Conservation (phyloP, 2,113 vertebrate genomes). For the Burhinus oedicnemus region DNA sequence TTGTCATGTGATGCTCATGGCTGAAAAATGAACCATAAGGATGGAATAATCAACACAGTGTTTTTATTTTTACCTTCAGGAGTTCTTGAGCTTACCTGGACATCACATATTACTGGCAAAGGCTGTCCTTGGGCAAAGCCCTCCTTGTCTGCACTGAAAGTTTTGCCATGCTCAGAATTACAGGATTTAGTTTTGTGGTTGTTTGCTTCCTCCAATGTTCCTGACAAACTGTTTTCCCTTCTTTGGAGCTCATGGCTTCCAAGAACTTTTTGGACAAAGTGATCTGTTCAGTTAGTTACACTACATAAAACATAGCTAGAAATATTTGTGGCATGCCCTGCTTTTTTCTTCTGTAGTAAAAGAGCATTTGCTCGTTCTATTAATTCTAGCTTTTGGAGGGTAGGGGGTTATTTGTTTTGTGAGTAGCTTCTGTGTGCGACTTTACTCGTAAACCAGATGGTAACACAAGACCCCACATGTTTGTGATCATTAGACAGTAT, state of each 20-base stretch:
- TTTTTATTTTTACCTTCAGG: neutral
- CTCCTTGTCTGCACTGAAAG: neutral
- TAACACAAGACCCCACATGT: slow-evolving; percentile 54
- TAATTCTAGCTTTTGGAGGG: slow-evolving; percentile 56
- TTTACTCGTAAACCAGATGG: slow-evolving; percentile 71
- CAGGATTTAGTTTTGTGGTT: neutral
- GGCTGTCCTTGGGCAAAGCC: neutral
- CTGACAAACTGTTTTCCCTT: neutral
- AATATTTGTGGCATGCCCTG: neutral
- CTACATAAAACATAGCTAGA: slow-evolving; percentile 12
- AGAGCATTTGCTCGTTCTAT: slow-evolving; percentile 23
- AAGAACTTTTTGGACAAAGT: neutral
- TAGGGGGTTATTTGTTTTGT: slow-evolving; percentile 15
- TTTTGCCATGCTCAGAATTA: neutral
- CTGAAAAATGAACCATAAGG: neutral
- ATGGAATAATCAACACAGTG: neutral
- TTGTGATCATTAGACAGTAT: slow-evolving; percentile 72
- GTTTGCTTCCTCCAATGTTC: neutral
- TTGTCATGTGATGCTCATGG: neutral
- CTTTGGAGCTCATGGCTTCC: neutral
- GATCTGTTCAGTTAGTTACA: neutral
- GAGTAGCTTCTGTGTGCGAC: neutral
- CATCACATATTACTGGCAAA: neutral
- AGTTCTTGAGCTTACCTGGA: neutral
- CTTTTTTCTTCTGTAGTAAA: slow-evolving; percentile 47